phyloP scores from a whole-genome alignment of 1,140 invertebrate species.

The Bombyx mori region DNA sequence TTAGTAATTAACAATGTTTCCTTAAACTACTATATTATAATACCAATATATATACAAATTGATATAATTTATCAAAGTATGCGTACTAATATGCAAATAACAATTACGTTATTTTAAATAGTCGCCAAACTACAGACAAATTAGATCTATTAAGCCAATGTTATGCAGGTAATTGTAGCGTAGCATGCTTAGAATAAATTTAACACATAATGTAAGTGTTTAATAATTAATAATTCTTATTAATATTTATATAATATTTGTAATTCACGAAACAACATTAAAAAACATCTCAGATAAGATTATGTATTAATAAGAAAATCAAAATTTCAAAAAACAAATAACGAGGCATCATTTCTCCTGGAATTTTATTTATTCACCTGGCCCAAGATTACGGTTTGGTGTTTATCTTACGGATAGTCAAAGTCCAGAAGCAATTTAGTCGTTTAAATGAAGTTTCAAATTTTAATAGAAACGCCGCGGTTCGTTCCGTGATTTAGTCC shows the following conservation, averaged over 20 bases:
- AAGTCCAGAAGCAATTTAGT: slow-evolving; percentile 64
- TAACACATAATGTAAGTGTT: too few species aligned
- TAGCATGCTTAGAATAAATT: too few species aligned
- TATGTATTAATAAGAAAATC: background rate
- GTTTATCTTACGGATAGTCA: slow-evolving; percentile 56
- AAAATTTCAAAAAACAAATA: slow-evolving; percentile 1
- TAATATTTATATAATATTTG: too few species aligned
- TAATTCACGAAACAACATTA: too few species aligned
- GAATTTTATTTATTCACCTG: slow-evolving; percentile 36
- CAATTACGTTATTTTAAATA: slow-evolving; percentile 2
- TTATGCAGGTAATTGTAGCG: background rate
- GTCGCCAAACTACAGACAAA: slow-evolving; percentile 4
- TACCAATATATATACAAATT: too few species aligned
- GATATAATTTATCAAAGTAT: too few species aligned
- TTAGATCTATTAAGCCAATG: background rate
- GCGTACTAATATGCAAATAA: background rate
- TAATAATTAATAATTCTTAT: too few species aligned
- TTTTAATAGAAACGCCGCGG: slow-evolving; percentile 54
- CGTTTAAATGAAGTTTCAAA: slow-evolving; percentile 63
- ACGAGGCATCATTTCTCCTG: background rate
- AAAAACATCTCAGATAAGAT: too few species aligned
- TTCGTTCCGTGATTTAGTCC: slow-evolving; percentile 39
- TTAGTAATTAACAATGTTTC: too few species aligned
- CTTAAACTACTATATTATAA: too few species aligned
- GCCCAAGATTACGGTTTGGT: slow-evolving; percentile 44